Evolutionary conservation across 2,888 invertebrate genomes (phyloP).

Genomic region (Rhimphoctona megacephalus): DNA sequence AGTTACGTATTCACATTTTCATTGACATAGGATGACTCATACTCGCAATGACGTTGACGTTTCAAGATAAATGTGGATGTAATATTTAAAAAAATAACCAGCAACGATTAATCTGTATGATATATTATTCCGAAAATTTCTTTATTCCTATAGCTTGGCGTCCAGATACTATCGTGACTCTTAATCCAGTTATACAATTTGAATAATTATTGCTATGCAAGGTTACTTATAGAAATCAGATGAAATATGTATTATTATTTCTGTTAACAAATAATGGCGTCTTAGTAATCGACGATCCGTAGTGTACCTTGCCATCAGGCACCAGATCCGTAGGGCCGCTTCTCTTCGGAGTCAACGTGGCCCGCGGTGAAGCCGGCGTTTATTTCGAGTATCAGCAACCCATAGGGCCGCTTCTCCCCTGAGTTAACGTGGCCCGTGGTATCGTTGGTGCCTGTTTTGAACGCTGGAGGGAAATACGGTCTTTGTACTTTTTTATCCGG

Average conservation of each 20-base stretch:
- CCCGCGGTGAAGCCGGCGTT: too few species aligned
- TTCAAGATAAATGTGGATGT: neutral
- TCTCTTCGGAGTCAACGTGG: too few species aligned
- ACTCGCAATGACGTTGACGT: slow-evolving; percentile 1
- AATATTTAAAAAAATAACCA: neutral
- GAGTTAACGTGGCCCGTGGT: neutral
- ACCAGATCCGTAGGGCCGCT: too few species aligned
- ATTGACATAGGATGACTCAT: neutral
- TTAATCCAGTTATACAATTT: neutral
- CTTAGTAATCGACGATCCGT: neutral
- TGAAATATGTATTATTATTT: neutral
- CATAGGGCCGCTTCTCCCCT: neutral
- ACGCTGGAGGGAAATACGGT: too few species aligned
- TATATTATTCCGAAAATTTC: neutral
- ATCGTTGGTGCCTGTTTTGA: too few species aligned
- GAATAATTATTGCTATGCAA: neutral
- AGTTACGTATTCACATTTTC: neutral
- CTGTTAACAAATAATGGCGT: neutral
- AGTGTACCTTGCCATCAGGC: too few species aligned
- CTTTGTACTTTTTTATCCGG: too few species aligned
- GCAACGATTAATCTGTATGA: neutral
- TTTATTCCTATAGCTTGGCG: neutral
- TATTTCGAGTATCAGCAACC: too few species aligned
- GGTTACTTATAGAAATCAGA: neutral
- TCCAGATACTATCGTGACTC: neutral